A percentile compares a stretch with the other conserved stretches of the same genome.
Evolutionary conservation across 2,113 vertebrate species (phyloP).

Genomic region (Nymphicus hollandicus): DNA sequence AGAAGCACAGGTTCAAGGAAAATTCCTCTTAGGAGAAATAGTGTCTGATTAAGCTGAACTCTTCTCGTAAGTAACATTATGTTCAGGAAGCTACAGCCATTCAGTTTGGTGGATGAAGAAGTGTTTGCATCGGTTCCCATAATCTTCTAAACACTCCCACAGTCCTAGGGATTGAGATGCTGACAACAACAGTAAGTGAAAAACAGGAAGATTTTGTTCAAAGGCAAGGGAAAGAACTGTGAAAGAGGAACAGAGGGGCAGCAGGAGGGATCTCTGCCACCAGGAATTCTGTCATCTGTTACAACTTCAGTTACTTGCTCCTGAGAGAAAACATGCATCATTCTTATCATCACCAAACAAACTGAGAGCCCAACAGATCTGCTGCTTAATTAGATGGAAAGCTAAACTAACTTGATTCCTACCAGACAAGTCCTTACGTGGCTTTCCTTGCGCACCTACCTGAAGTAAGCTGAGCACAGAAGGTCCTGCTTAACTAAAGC

Average conservation of each 20-base stretch:
- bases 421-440: not conserved
- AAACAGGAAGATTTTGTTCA: slow-evolving; percentile 4
- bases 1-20: not conserved
- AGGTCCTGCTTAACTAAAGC: not conserved
- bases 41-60: not conserved
- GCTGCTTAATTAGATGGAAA: slow-evolving; percentile 31
- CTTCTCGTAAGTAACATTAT: not conserved
- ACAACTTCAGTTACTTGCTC: not conserved
- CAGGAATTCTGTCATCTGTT: not conserved
- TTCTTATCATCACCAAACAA: not conserved
- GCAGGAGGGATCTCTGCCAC: not conserved
- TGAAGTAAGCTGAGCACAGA: not conserved
- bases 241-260: not conserved
- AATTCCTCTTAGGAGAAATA: not conserved
- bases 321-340: not conserved
- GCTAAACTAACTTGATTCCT: not conserved
- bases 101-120: not conserved
- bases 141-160: not conserved
- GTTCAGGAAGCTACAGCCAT: not conserved
- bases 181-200: not conserved
- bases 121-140: not conserved
- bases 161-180: not conserved
- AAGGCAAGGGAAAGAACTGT: not conserved
- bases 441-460: not conserved
- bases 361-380: not conserved